These are phyloP conservation scores for Apogon hyalosoma DNA, from an alignment of 2,797 vertebrate species.

Conservation along the genomic window DNA sequence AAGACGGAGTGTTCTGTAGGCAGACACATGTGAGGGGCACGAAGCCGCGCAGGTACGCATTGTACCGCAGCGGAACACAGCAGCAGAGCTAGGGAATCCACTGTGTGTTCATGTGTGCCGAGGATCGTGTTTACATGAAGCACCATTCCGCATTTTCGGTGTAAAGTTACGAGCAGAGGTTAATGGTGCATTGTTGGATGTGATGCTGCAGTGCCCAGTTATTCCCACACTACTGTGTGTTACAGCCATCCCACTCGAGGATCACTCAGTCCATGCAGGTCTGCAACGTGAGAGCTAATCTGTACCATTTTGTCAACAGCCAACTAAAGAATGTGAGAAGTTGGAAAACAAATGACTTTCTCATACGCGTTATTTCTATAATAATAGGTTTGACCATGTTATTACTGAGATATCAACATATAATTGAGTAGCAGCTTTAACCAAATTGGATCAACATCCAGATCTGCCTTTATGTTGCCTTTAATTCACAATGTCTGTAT, in stretches of 20 bases:
- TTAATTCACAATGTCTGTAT: constrained; percentile 23
- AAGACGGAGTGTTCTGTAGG: not conserved
- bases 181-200: not conserved
- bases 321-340: not conserved
- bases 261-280: constrained; percentile 11
- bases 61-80: constrained; percentile 37
- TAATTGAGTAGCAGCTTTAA: constrained; percentile 18
- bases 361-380: constrained; percentile 13
- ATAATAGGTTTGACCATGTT: constrained; percentile 15
- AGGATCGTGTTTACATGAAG: not conserved
- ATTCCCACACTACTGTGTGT: not conserved
- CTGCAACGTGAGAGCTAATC: constrained; percentile 5
- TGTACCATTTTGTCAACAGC: constrained; percentile 3
- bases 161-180: not conserved
- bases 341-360: not conserved
- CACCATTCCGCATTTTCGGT: not conserved
- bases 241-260: constrained; percentile 1
- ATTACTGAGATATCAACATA: constrained; percentile 30
- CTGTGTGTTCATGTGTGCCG: not conserved
- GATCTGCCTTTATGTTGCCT: constrained; percentile 11
- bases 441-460: constrained; percentile 19
- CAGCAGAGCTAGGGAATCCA: not conserved
- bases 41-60: constrained; percentile 18
- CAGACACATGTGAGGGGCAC: constrained; percentile 29
- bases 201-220: constrained; percentile 37